Evolutionary conservation across 2,888 invertebrate species (phyloP).

Genomic region (Macrophya alboannulata): DNA sequence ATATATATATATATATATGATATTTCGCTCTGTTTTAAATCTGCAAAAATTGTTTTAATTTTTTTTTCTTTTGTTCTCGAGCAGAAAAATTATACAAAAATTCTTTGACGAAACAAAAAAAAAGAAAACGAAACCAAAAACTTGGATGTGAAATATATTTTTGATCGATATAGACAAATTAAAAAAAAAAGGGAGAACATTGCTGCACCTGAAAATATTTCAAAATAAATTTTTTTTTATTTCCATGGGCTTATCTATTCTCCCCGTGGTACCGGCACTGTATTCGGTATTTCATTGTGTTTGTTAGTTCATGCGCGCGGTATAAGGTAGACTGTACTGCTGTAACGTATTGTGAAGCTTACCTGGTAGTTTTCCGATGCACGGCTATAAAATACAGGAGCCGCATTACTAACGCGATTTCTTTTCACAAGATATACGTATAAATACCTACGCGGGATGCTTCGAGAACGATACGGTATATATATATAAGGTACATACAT

Average conservation of each 20-base stretch:
- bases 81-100: too few species aligned
- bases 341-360: conserved; percentile 43
- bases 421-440: neutral
- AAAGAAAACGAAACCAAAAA: too few species aligned
- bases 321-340: conserved; percentile 2
- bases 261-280: neutral
- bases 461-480: neutral
- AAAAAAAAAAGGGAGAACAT: too few species aligned
- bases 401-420: conserved; percentile 38
- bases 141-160: neutral
- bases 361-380: conserved; percentile 44
- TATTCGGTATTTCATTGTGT: conserved; percentile 11
- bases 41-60: too few species aligned
- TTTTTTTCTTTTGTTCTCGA: too few species aligned
- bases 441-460: neutral
- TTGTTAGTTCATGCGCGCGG: neutral
- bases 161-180: neutral
- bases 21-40: too few species aligned
- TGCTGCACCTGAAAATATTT: too few species aligned
- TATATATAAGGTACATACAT: too few species aligned
- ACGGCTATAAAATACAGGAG: conserved; percentile 30
- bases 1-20: conserved; percentile 64
- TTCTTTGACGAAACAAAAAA: too few species aligned
- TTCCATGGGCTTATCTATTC: neutral
- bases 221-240: too few species aligned